Evolutionary conservation across 2,888 invertebrate species (phyloP).

Genomic region (Microctonus brassicae): DNA sequence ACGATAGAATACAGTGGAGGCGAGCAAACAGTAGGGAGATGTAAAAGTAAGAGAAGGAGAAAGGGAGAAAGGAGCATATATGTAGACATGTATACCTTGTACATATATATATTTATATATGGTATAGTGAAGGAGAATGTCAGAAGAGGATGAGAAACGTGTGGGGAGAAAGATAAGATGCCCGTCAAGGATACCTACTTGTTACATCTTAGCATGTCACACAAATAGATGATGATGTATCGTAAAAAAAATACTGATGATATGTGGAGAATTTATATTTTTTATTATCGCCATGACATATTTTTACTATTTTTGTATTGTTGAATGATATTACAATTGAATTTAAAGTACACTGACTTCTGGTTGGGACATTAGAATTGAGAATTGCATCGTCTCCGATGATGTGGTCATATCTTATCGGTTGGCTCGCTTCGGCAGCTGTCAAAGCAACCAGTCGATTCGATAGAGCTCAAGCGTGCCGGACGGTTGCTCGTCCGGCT

Average conservation of each 20-base stretch:
- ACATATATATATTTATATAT: too few species aligned
- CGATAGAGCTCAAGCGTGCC: slow-evolving; percentile 6
- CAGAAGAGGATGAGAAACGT: slow-evolving; percentile 25
- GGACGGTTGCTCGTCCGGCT: slow-evolving; percentile 42
- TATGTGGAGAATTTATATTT: too few species aligned
- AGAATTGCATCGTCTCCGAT: background rate
- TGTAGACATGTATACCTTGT: too few species aligned
- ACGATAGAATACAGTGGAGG: slow-evolving; percentile 57
- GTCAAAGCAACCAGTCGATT: slow-evolving; percentile 35
- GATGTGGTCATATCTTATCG: slow-evolving; percentile 36
- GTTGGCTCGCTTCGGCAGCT: slow-evolving; percentile 38
- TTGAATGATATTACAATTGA: background rate
- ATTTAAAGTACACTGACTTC: background rate
- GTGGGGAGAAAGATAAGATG: slow-evolving; percentile 36
- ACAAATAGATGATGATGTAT: background rate
- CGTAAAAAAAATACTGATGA: background rate
- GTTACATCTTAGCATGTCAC: slow-evolving; percentile 52
- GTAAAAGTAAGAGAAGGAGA: slow-evolving; percentile 21
- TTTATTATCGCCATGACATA: background rate
- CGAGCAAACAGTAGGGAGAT: slow-evolving; percentile 44
- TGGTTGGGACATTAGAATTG: background rate
- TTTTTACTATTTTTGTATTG: background rate
- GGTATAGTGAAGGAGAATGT: slow-evolving; percentile 31
- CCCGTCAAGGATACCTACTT: slow-evolving; percentile 53
- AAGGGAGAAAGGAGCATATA: too few species aligned